Base-by-base conservation (phyloP, 2,113 vertebrate genomes). In the Hylia prasina region DNA sequence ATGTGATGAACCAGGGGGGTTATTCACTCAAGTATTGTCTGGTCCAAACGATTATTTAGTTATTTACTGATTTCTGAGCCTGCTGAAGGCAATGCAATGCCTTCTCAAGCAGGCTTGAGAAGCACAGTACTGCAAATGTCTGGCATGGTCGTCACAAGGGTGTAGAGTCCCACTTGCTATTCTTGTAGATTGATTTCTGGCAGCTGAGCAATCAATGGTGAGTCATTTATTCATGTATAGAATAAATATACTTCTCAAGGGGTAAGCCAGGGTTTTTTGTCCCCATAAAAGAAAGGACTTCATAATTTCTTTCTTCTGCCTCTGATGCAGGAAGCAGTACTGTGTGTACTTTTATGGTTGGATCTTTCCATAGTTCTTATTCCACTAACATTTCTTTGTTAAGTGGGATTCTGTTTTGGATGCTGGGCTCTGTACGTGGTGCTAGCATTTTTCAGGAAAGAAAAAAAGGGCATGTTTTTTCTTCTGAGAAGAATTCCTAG, bases 21-120 rank as follows among this genome's bases (percentile, higher is more conserved):
- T 89, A 20, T 87, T 71, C 84, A n/a, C 72, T 85, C 23, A 54
- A 27, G 23, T 86, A 28, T 53, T 80, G 15, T 72, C 86, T 90
- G 48, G 25, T 61, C 71, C 39, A 73, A 39, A 24, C 83, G 25
- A 15, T 81, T 65, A 22, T 69, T 90, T 79, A n/a, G 22, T 85
- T 89, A 69, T 73, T 94, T 94, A 71, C 79, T 92, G n/a, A 45
- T 94, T 90, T 83, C 65, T 75, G 88, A 89, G 86, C 28, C 71
- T 92, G 64, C 56, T 90, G 69, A 77, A 84, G 83, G 69, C 65
- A 64, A 31, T 57, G 40, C n/a, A 22, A 14, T 77, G 40, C 47
- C 64, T 83, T 81, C 71, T 83, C 85, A 81, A 80, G 35, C 27
- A 57, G 48, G 8, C 35, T 80, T 15, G 11, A 64, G 57, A 76